These are phyloP conservation scores for Condylostylus longicornis DNA, from an alignment of 1,140 invertebrate genomes.

Conservation along the genomic window DNA sequence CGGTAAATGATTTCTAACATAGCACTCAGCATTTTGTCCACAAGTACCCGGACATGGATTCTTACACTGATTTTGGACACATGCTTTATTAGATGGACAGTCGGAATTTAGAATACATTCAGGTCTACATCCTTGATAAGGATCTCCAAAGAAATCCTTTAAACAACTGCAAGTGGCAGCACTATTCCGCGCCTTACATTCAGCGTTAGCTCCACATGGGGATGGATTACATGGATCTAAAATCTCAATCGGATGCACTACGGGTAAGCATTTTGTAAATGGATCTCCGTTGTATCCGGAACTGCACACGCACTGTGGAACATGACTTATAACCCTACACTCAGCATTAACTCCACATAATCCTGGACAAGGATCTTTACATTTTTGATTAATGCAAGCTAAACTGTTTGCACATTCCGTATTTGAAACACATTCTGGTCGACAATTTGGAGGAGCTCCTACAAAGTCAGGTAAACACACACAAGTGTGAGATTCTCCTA, in stretches of 20 bases:
- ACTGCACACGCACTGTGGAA: conserved; percentile 52
- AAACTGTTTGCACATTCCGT: conserved; percentile 51
- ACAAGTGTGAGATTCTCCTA: conserved; percentile 46
- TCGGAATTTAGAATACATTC: conserved; percentile 59
- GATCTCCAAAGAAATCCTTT: conserved; percentile 51
- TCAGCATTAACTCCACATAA: conserved; percentile 53
- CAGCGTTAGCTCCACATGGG: conserved; percentile 61
- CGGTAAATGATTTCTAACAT: conserved; percentile 56
- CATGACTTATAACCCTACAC: conserved; percentile 56
- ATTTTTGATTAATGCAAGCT: conserved; percentile 55
- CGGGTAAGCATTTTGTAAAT: conserved; percentile 43
- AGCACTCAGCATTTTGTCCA: conserved; percentile 55
- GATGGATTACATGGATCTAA: conserved; percentile 52
- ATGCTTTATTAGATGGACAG: conserved; percentile 50
- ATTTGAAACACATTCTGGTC: conserved; percentile 57
- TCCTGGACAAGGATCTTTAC: conserved; percentile 53
- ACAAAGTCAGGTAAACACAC: conserved; percentile 51
- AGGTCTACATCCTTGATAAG: conserved; percentile 55
- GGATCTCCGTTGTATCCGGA: conserved; percentile 56
- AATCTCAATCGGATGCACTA: conserved; percentile 32
- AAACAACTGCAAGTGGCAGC: conserved; percentile 57
- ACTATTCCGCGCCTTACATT: conserved; percentile 47
- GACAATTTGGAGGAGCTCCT: conserved; percentile 56
- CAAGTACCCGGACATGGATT: conserved; percentile 64
- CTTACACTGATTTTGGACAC: conserved; percentile 55